Percentiles rank a stretch among this genome's conserved stretches.
phyloP scores from a whole-genome alignment of 2,888 invertebrate genomes.

The Platerodrilus igneus region DNA sequence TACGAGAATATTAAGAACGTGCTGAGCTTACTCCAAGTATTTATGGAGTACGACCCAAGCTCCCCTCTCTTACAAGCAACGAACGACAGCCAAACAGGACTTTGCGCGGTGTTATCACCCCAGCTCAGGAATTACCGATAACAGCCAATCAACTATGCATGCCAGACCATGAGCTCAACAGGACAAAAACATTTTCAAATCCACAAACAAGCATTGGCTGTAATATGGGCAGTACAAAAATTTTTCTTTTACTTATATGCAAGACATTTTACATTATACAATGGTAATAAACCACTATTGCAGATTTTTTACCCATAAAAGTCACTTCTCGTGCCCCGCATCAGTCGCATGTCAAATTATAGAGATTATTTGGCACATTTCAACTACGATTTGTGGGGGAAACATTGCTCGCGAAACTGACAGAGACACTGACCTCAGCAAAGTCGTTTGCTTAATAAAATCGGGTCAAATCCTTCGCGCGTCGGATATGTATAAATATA shows the following conservation, averaged over 20 bases:
- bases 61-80: constrained; percentile 16
- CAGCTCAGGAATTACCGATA: too few relatives aligned
- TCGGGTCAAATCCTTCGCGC: too few relatives aligned
- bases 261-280: constrained; percentile 20
- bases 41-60: constrained; percentile 4
- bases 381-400: too few relatives aligned
- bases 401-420: too few relatives aligned
- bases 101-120: constrained; percentile 23
- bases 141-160: constrained; percentile 21
- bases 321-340: constrained; percentile 20
- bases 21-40: constrained; percentile 25
- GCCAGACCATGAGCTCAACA: constrained; percentile 18
- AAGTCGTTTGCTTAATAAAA: too few relatives aligned
- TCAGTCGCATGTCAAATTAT: too few relatives aligned
- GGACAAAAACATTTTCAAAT: constrained; percentile 23
- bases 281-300: constrained; percentile 23
- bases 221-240: constrained; percentile 17
- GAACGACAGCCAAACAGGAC: constrained; percentile 19
- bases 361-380: too few relatives aligned
- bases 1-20: constrained; percentile 22
- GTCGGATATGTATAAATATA: too few relatives aligned
- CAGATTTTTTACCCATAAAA: constrained; percentile 25
- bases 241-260: constrained; percentile 23
- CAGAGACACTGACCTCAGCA: too few relatives aligned
- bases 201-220: constrained; percentile 23